Evolutionary conservation across 2,888 invertebrate genomes (phyloP), one percentile per base, ranked within the genome.

Genomic region (Cataglyphis albicans): DNA sequence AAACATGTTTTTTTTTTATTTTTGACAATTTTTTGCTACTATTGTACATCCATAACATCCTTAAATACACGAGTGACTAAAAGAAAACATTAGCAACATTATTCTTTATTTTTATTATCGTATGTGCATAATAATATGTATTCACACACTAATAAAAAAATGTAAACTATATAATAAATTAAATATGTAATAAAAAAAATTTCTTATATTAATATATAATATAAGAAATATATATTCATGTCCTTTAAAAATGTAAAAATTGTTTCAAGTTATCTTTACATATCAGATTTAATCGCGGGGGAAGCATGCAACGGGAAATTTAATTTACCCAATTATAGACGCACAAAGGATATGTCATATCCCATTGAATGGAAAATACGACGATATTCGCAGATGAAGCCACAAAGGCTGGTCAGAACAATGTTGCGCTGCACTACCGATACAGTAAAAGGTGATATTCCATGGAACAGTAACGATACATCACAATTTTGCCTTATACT

Each of bases 291-390:
- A 55, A 76, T 76, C 25, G 25, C n/a, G 5, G 25, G 0, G 4
- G 1, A 29, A 57, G 29, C 15, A 35, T 3, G 15, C 38, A 35
- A 38, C 41, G 29, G 67, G 9, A 41, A 55, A 67, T 67, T 67
- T 76, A 76, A 76, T 67, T 76, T 29, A n/a, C 5, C 29, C 41
- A 67, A 41, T 76, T 29, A 65, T 15, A 10, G 0, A 5, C 55
- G 18, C 18, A 65, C 38, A 76, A 76, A 38, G 35, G 52, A 44
- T 29, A n/a, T 72, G 21, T 48, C 44, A 63, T 48, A 76, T 76
- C 41, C n/a, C 21, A 67, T 67, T 29, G 57, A 57, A 76, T 76
- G 29, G 29, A 67, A 67, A 76, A 65, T 65, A 65, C 25, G 44
- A 74, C 10, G 38, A 65, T 52, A 65, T 76, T 65, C 44, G 35